Evolutionary conservation across 2,888 invertebrate genomes (phyloP), one percentile per base, ranked within the genome.

Genomic region (Chaitophorus viminalis): DNA sequence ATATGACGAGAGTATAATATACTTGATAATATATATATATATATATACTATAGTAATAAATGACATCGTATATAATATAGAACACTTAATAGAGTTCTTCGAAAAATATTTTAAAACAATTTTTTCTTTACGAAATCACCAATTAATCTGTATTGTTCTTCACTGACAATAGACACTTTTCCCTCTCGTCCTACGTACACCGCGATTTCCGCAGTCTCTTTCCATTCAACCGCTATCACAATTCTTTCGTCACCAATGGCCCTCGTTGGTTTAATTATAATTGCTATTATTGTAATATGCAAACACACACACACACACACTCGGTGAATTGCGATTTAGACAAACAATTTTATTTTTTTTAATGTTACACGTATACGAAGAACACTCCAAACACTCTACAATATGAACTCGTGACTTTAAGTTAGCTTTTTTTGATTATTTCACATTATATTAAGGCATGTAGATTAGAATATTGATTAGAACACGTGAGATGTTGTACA

Each of bases 121-220:
- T 70, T 82, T 52, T 70, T 46, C 39, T 72, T 70, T 54, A 36
- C 25, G n/a, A 78, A 78, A 72, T 79, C 52, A 31, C 33, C 85
- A 78, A 86, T 86, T 86, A 86, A 86, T 78, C 17, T 52, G 36
- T 79, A 86, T 78, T 86, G 54, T 78, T 86, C 3, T 36, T 21
- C 46, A 11, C 4, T 76, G n/a, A 46, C 76, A 46, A 76, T 76
- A 36, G 74, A 36, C 36, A 36, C 36, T 74, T 74, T 74, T 74
- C 74, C 17, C 74, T 74, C 36, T 11, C 33, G 31, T n/a, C 18
- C 14, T 33, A 68, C 68, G 68, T 29, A 25, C 70, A 70, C 70
- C 17, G 70, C 70, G 11, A 31, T 14, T 17, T 70, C 70, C 29
- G 29, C 29, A 9, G 70, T 70, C 29, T 29, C 70, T 70, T 70